Evolutionary conservation across 2,888 invertebrate genomes (phyloP).

Genomic region (Diarsia mendica): DNA sequence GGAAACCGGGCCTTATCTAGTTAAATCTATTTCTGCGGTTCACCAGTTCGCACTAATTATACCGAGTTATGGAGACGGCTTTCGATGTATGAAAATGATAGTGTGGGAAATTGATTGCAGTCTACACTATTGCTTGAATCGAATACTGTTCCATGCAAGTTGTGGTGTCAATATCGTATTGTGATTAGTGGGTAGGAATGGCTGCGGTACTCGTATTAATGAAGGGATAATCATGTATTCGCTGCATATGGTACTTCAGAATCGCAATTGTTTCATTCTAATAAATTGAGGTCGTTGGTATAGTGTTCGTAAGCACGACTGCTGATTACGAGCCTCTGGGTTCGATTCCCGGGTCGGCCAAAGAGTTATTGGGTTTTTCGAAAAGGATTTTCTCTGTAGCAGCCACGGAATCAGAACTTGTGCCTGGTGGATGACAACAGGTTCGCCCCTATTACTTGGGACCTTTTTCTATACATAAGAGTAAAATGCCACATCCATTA

Average conservation of each 20-base stretch:
- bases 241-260: not conserved
- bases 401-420: too few relatives aligned
- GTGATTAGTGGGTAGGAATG: not conserved
- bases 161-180: conserved; percentile 19
- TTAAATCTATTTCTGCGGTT: too few relatives aligned
- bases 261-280: not conserved
- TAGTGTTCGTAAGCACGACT: too few relatives aligned
- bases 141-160: conserved; percentile 40
- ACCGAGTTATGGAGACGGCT: conserved; percentile 61
- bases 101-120: conserved; percentile 29
- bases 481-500: conserved; percentile 40
- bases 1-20: too few relatives aligned
- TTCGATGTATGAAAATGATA: conserved; percentile 46
- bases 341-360: too few relatives aligned
- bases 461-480: too few relatives aligned
- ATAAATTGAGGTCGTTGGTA: not conserved
- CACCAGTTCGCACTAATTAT: conserved; percentile 55
- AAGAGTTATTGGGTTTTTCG: too few relatives aligned
- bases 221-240: not conserved
- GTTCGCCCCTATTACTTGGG: too few relatives aligned
- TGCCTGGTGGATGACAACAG: too few relatives aligned
- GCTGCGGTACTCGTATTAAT: not conserved
- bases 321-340: too few relatives aligned
- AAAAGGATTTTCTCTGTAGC: too few relatives aligned
- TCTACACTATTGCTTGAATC: conserved; percentile 28